Base-by-base conservation (phyloP, 1,140 invertebrate species). In the Psix sp. region DNA sequence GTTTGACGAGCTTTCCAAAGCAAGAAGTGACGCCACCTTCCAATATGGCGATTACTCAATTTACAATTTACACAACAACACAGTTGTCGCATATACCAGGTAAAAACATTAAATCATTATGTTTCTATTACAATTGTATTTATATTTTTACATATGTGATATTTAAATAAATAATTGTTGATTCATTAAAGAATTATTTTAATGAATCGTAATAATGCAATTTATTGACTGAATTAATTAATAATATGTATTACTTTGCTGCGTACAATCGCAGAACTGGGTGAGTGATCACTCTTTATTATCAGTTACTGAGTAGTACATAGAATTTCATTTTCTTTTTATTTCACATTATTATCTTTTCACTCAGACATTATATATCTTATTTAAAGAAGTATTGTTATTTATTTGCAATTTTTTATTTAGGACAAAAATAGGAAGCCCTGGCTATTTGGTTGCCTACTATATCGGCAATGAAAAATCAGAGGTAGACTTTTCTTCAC, bases 381-480 rank as follows among this genome's bases (percentile, higher is more conserved):
- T n/a, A 16, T 31, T 15, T 16, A 31, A 31, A 14, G 14, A 17
- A 17, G 35, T 35, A 18, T 48, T 48, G 3, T 24, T 35, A n/a
- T 49, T n/a, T 3, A 56, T 13, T 42, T 31, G 3, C 2, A 39
- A 42, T 43, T 29, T 18, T 3, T 33, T 2, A 40, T 76, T 80
- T 42, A 92, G 93, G 84, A 82, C 92, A 40, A 91, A 91, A 72
- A 89, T 89, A 74, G 92, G 92, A 21, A 91, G 90, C 81, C 92
- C 92, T 4, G 92, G 92, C 6, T 91, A 89, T 77, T 81, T 93
- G 43, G 90, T 93, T 1, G 88, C 89, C 0, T 89, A 90, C 29
- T 92, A 93, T 84, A 89, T 90, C 26, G 87, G 84, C 24, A 77
- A 88, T 6, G 36, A 18, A 3, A 4, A 39, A 38, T 3, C n/a